phyloP scores from a whole-genome alignment of 2,888 invertebrate genomes.

The Chloromyia formosa region DNA sequence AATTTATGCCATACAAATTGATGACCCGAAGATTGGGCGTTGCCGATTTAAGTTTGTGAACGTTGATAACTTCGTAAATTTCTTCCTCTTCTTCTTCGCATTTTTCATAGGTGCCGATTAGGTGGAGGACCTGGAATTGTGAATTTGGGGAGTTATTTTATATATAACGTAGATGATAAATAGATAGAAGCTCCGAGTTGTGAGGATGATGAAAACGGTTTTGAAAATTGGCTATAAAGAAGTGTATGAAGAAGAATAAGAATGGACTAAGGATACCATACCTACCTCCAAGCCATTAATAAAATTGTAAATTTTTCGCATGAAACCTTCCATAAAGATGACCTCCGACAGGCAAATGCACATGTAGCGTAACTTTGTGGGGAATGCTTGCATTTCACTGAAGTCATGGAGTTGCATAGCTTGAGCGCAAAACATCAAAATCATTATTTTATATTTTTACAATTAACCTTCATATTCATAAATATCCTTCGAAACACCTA shows the following conservation, averaged over 20 bases:
- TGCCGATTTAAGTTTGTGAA: slow-evolving; percentile 97
- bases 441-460: too few species aligned
- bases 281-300: slow-evolving; percentile 92
- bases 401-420: slow-evolving; percentile 99
- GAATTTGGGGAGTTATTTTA: neutral
- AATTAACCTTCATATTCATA: too few species aligned
- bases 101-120: slow-evolving; percentile 98
- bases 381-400: slow-evolving; percentile 98
- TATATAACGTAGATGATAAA: too few species aligned
- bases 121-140: slow-evolving; percentile 75
- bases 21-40: slow-evolving; percentile 97
- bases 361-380: slow-evolving; percentile 93
- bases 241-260: too few species aligned
- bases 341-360: slow-evolving; percentile 98
- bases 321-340: slow-evolving; percentile 99
- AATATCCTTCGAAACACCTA: slow-evolving; percentile 53
- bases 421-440: slow-evolving; percentile 47
- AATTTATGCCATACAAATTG: slow-evolving; percentile 98
- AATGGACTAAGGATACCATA: too few species aligned
- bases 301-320: slow-evolving; percentile 99
- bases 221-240: too few species aligned
- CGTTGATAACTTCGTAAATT: slow-evolving; percentile 98
- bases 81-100: slow-evolving; percentile 99
- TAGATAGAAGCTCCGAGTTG: too few species aligned
- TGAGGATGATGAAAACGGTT: too few species aligned